Evolutionary conservation across 2,113 vertebrate species (phyloP), one percentile per base, ranked within the genome.

Genomic region (Cariama cristata): DNA sequence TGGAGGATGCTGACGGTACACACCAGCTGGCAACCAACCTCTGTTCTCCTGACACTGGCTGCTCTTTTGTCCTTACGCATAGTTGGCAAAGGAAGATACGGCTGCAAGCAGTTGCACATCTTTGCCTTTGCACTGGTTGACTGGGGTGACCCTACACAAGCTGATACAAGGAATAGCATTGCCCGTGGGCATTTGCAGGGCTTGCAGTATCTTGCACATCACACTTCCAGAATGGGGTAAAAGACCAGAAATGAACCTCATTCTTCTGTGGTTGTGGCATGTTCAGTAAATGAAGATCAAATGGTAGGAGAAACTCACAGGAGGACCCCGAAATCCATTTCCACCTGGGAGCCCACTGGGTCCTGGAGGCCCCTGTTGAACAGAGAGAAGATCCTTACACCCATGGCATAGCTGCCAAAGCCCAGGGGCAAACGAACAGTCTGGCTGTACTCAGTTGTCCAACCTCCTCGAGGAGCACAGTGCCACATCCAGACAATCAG

Each of bases 281-380:
- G 30, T 5, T 52, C 47, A 44, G 26, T 24, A 81, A 73, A 50
- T 4, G 32, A 77, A 53, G 26, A 49, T 32, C 14, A 28, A 76
- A 53, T 5, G 20, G 38, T 2, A 21, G 68, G 13, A 62, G 27
- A 49, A 95, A 99, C 99, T 99, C 96, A 99, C 99, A 79, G 96
- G 91, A 44, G 99, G 93, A 33, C 99, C 99, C 79, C 98, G 98
- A 28, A 99, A 99, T 94, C 99, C 99, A 0, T 97, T 95, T 89
- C 99, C 99, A 14, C 99, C 99, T 40, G 99, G 98, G 66, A 98
- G 95, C 23, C 99, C 99, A 16, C 99, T 99, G 90, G 99, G 98
- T 97, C 99, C 99, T 59, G 99, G 97, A 76, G 99, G 98, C 20
- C 99, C 99, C 99, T 99, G 91, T 91, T 38, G 97, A 47, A 90